Evolutionary conservation across 2,888 invertebrate species (phyloP), one percentile per base, ranked within the genome.

Genomic region (Acleris holmiana): DNA sequence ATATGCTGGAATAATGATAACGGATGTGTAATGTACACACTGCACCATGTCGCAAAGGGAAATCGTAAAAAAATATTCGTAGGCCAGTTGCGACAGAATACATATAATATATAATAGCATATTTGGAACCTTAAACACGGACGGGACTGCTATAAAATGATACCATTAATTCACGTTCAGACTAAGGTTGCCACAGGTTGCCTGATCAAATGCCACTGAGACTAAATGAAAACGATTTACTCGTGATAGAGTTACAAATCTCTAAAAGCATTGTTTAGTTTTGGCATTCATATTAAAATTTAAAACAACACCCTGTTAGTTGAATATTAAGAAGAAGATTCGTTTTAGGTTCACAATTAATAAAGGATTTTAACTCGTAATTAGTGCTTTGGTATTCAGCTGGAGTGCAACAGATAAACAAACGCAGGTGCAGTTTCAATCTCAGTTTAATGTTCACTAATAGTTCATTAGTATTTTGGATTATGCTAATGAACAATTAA

Each of bases 391-490:
- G 40, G 46, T 46, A 46, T 53, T 53, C 41, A 21, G 49, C 48
- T 41, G 51, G 46, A n/a, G 21, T 68, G 71, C 76, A 79, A 77
- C 75, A 76, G 73, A 74, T 70, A 72, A 71, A 74, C 72, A 73
- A 51, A 58, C 59, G 51, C 21, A 66, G 67, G 64, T 71, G 67
- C 69, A 72, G 71, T 68, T 66, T 59, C 67, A 77, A 76, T 73
- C 73, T 72, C 73, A 75, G 73, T 76, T 74, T 71, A 80, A 76
- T 77, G 67, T 73, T 67, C 73, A 69, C 73, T 73, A 78, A 76
- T 76, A 73, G 75, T 75, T 75, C 71, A 74, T 79, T 76, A 77
- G 74, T 71, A 73, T 71, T 71, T 70, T 73, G 74, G 77, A 80
- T 84, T 79, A 82, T 77, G 73, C 69, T 75, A 78, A 77, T 80